Conservation (phyloP, 2,888 invertebrate species). For the Thera obeliscata region DNA sequence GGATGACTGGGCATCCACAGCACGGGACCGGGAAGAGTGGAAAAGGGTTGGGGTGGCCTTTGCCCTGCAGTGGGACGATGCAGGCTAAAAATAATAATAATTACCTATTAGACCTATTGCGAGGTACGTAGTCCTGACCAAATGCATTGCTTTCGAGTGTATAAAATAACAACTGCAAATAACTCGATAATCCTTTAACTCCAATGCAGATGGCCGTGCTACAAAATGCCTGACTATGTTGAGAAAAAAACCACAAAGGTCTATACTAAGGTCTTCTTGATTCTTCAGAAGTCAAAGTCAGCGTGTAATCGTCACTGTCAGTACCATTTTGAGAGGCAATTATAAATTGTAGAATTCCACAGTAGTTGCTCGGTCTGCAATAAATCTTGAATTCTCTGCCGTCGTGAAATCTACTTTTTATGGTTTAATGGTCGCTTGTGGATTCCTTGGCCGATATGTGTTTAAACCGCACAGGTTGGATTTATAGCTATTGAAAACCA, state of each 20-base stretch:
- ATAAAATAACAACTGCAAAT: not conserved
- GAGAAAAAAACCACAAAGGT: conserved; percentile 36
- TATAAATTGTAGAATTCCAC: conserved; percentile 63
- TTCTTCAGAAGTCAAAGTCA: conserved; percentile 33
- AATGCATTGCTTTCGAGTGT: not conserved
- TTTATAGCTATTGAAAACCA: conserved; percentile 60
- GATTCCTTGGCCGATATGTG: conserved; percentile 74
- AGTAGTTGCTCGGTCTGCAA: conserved; percentile 58
- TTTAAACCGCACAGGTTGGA: conserved; percentile 57
- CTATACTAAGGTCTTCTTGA: conserved; percentile 37
- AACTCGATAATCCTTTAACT: conserved; percentile 17
- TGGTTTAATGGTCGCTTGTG: conserved; percentile 60
- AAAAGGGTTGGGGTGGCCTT: not conserved
- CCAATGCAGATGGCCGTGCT: conserved; percentile 32
- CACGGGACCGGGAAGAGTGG: no score
- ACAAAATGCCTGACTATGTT: conserved; percentile 38
- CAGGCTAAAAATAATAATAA: no score
- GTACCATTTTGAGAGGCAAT: conserved; percentile 52
- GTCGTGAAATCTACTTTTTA: conserved; percentile 74
- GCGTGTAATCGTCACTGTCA: conserved; percentile 25
- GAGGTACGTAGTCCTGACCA: not conserved
- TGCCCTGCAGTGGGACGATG: no score
- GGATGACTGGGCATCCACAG: no score
- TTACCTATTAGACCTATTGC: no score
- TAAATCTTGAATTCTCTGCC: conserved; percentile 68